These are phyloP conservation scores for Albula glossodonta DNA, from an alignment of 2,113 vertebrate species.

Conservation along the genomic window DNA sequence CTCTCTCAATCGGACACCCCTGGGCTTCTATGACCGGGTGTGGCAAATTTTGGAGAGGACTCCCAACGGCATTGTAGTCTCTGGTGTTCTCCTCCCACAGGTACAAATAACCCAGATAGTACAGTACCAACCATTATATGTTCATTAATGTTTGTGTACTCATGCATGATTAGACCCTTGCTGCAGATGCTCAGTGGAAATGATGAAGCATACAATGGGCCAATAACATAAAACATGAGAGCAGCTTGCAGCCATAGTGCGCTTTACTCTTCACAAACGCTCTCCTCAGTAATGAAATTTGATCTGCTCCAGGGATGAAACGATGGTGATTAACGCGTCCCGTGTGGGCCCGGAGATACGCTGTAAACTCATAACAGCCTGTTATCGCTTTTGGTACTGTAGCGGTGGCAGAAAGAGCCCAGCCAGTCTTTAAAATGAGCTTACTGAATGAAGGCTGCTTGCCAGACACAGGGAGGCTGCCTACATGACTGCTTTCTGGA, in stretches of 20 bases:
- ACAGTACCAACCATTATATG: neutral
- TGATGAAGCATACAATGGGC: neutral
- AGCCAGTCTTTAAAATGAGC: neutral
- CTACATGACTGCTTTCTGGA: neutral
- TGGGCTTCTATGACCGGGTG: constrained; percentile 91
- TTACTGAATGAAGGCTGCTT: neutral
- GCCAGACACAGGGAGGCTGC: neutral
- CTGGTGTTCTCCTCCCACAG: constrained; percentile 86
- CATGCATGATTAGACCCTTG: neutral
- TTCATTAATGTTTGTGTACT: neutral
- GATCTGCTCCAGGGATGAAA: neutral
- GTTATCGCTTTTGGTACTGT: neutral
- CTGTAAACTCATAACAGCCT: neutral
- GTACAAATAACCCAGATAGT: constrained; percentile 58
- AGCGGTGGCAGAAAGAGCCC: neutral
- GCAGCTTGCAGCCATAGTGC: neutral
- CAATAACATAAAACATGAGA: neutral
- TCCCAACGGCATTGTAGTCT: constrained; percentile 81
- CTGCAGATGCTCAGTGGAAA: neutral
- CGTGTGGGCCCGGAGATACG: neutral
- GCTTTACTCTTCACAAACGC: neutral
- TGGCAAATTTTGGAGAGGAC: constrained; percentile 98
- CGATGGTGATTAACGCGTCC: neutral
- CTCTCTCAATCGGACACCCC: constrained; percentile 87
- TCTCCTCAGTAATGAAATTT: neutral